phyloP scores from a whole-genome alignment of 2,888 invertebrate species.

The Axea sp. region DNA sequence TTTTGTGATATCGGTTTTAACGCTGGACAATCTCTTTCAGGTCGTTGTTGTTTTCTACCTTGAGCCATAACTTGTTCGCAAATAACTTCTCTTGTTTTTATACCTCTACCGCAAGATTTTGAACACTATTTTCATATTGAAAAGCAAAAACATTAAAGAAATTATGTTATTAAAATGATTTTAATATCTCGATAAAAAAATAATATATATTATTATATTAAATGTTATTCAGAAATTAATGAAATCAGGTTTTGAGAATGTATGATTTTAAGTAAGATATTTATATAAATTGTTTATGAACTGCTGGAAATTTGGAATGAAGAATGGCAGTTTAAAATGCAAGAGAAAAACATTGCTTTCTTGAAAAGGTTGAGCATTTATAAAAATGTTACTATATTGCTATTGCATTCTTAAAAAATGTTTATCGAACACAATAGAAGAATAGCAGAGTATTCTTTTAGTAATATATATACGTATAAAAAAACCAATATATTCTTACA shows the following conservation, averaged over 20 bases:
- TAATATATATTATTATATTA: too few relatives aligned
- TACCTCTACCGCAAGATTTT: conserved; percentile 94
- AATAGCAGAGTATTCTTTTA: conserved; percentile 18
- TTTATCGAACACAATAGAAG: conserved; percentile 29
- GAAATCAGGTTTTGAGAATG: too few relatives aligned
- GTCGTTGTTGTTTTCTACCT: conserved; percentile 91
- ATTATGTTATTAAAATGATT: conserved; percentile 3
- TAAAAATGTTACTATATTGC: conserved; percentile 37
- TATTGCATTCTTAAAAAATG: conserved; percentile 37
- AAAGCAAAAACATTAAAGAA: conserved; percentile 19
- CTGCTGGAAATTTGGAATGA: too few relatives aligned
- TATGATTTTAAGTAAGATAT: too few relatives aligned
- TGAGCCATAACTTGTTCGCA: conserved; percentile 97
- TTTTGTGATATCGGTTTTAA: conserved; percentile 88
- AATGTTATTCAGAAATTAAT: too few relatives aligned
- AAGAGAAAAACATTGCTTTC: neutral
- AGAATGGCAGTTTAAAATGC: conserved; percentile 38
- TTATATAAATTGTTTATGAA: too few relatives aligned
- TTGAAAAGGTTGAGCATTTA: conserved; percentile 22
- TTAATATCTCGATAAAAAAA: neutral
- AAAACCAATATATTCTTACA: too few relatives aligned
- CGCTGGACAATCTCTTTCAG: conserved; percentile 87
- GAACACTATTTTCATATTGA: conserved; percentile 84
- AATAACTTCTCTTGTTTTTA: conserved; percentile 88
- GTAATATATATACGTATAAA: too few relatives aligned